Base-by-base conservation (phyloP, 2,113 vertebrate species). In the Choloepus hoffmanni region DNA sequence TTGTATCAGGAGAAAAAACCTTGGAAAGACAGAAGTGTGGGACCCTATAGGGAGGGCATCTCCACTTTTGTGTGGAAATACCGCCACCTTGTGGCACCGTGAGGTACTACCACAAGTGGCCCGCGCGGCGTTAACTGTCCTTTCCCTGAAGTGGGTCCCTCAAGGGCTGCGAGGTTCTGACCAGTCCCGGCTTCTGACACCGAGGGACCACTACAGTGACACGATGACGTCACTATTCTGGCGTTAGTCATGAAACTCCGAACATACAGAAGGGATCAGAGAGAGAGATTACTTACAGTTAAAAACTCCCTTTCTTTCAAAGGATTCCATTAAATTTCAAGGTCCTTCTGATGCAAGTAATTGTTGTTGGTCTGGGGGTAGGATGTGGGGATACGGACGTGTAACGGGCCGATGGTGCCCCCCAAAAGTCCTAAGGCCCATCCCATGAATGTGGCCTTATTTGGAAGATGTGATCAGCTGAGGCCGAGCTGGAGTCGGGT, bases 51-150 rank as follows among this genome's bases (percentile, higher is more conserved):
- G 40, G 70, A 77, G 60, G 62, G 5, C 0, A 5, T 11, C 43
- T 55, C 1, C 19, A 1, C 40, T 85, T 85, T 67, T 84, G 12
- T 74, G 40, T 72, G 88, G 26, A 92, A 92, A 90, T 10, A 76
- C 83, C 92, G 55, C 97, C 97, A 94, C 26, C 97, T 94, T 83
- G 96, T 96, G 97, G 95, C 24, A 2, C 58, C 70, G 6, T 0
- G 14, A 68, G 72, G 26, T 74, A 83, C 36, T 88, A 78, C 63
- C 58, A 77, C 76, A 43, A 13, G 40, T 4, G 3, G 77, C 45
- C 60, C 1, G 1, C 67, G 30, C 33, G n/a, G 13, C 33, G 50
- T 26, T 60, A 12, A 14, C 36, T 1, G 28, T 45, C 90, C 33
- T 28, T 62, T 78, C 65, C 53, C 73, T 50, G 1, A 4, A 16